Evolutionary conservation across 1,140 invertebrate species (phyloP).

Genomic region (Anoplolepis gracilipes): DNA sequence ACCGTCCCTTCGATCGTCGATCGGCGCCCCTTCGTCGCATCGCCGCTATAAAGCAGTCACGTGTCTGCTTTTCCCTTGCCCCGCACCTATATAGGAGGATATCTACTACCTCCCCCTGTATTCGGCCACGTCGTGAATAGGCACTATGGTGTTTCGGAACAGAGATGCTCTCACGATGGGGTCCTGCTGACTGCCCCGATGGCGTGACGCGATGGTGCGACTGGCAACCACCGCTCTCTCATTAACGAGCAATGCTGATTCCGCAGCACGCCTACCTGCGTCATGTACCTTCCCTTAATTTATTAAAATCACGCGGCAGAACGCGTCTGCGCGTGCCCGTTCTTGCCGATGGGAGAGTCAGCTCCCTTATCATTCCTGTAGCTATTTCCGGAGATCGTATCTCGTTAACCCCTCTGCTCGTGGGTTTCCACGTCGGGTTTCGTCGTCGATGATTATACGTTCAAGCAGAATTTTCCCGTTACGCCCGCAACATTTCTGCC

Average conservation of each 20-base stretch:
- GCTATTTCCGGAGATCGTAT: slow-evolving; percentile 54
- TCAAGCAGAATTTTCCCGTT: slow-evolving; percentile 9
- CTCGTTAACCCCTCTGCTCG: slow-evolving; percentile 42
- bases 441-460: slow-evolving; percentile 26
- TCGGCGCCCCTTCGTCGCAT: slow-evolving; percentile 66
- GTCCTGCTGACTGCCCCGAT: slow-evolving; percentile 69
- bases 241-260: slow-evolving; percentile 73
- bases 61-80: slow-evolving; percentile 65
- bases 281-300: slow-evolving; percentile 47
- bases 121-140: slow-evolving; percentile 54
- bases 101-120: slow-evolving; percentile 34
- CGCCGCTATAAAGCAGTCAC: slow-evolving; percentile 80
- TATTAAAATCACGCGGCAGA: slow-evolving; percentile 64
- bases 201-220: slow-evolving; percentile 73
- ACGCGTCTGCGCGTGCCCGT: not conserved
- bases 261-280: slow-evolving; percentile 67
- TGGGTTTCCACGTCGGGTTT: slow-evolving; percentile 14
- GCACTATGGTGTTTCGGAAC: slow-evolving; percentile 75
- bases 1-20: slow-evolving; percentile 59
- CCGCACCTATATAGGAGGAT: slow-evolving; percentile 69
- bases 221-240: slow-evolving; percentile 70
- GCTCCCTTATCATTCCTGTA: slow-evolving; percentile 42
- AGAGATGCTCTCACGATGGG: slow-evolving; percentile 81
- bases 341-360: not conserved
- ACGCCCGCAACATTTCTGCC: not conserved